Conservation (phyloP, 2,113 vertebrate genomes). For the Sinosuthora webbiana region DNA sequence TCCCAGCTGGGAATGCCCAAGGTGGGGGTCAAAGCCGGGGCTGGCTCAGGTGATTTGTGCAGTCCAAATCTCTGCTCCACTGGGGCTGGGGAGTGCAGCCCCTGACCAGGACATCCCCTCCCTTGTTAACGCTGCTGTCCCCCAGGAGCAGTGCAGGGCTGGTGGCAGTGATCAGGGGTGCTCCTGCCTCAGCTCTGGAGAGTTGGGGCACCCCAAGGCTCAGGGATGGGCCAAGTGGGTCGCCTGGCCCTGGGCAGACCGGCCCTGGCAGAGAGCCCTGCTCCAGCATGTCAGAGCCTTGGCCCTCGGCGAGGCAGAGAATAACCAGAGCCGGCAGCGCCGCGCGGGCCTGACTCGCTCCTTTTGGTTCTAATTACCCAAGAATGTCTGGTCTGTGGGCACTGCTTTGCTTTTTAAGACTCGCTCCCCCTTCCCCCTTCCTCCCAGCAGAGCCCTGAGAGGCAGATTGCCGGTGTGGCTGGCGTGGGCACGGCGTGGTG, state of each 20-base stretch:
- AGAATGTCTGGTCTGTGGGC: conserved; percentile 56
- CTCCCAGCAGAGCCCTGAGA: not conserved
- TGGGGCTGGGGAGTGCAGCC: not conserved
- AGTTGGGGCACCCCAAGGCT: accelerated
- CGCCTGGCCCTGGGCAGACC: not conserved
- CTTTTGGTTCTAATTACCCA: conserved; percentile 60
- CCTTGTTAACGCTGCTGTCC: accelerated
- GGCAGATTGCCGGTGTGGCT: not conserved
- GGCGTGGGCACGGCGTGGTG: accelerated
- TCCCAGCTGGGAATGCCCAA: not conserved
- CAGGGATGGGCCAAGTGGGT: not conserved
- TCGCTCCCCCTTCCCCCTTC: not conserved
- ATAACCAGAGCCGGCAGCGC: conserved; percentile 3
- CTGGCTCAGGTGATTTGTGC: not conserved
- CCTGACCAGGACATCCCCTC: not conserved
- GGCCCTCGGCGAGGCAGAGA: conserved; percentile 6
- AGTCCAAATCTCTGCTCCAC: not conserved
- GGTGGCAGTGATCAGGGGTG: not conserved
- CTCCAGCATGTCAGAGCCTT: not conserved
- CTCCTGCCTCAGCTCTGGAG: not conserved
- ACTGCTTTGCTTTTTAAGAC: not conserved
- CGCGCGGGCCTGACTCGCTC: not conserved
- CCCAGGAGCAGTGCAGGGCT: not conserved
- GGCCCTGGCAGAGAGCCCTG: not conserved
- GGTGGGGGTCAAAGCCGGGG: accelerated